Evolutionary conservation across 2,113 vertebrate genomes (phyloP).

Genomic region (Girardinichthys multiradiatus): DNA sequence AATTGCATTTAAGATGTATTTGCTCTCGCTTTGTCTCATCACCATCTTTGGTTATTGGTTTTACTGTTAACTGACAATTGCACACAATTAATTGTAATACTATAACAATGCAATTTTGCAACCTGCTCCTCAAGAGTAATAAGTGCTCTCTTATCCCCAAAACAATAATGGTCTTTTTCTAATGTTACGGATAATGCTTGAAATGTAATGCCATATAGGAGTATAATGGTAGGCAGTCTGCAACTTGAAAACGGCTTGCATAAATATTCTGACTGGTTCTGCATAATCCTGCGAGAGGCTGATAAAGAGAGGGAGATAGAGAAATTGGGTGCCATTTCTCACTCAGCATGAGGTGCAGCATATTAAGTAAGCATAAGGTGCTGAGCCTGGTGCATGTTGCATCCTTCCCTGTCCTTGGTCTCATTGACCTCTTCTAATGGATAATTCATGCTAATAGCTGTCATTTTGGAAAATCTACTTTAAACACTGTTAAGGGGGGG

Average conservation of each 20-base stretch:
- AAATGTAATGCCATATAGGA: background rate
- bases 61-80: background rate
- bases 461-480: conserved; percentile 36
- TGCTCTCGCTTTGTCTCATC: background rate
- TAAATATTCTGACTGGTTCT: conserved; percentile 38
- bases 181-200: conserved; percentile 13
- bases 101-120: background rate
- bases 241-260: conserved; percentile 27
- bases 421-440: conserved; percentile 42
- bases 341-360: conserved; percentile 25
- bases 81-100: background rate
- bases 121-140: background rate
- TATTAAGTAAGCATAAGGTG: conserved; percentile 36
- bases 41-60: background rate
- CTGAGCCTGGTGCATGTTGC: conserved; percentile 12
- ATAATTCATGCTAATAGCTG: conserved; percentile 53
- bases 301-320: conserved; percentile 30
- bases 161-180: conserved; percentile 5
- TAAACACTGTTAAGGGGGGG: conserved; percentile 26
- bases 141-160: conserved; percentile 18
- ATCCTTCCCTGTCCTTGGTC: conserved; percentile 42
- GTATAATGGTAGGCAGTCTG: conserved; percentile 19
- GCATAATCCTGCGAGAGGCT: conserved; percentile 16
- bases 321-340: conserved; percentile 28
- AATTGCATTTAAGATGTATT: background rate